A percentile compares a stretch with the other conserved stretches of the same genome.
Conservation (phyloP, 2,113 vertebrate species). For the Caranx ignobilis region DNA sequence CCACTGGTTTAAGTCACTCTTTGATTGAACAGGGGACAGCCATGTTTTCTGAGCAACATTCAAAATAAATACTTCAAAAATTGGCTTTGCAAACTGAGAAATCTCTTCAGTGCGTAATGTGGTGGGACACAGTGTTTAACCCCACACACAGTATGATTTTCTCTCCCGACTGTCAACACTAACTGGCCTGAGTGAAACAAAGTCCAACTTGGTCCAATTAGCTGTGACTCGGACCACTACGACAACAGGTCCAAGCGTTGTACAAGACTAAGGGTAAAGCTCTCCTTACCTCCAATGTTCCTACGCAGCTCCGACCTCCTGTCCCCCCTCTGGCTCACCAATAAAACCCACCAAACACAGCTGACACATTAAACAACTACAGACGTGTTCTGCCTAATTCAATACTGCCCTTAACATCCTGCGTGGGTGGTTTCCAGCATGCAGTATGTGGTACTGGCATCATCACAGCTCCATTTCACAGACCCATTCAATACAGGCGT, state of each 20-base stretch:
- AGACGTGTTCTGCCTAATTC: constrained; percentile 57
- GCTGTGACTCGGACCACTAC: not conserved
- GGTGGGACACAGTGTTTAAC: too few relatives aligned
- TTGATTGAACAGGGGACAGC: not conserved
- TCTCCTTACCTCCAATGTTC: not conserved
- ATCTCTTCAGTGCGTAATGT: too few relatives aligned
- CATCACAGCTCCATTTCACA: constrained; percentile 65
- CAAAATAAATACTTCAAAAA: too few relatives aligned
- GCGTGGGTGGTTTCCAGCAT: constrained; percentile 54
- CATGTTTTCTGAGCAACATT: not conserved
- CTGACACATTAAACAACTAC: constrained; percentile 36
- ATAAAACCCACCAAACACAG: constrained; percentile 25
- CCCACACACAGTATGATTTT: not conserved
- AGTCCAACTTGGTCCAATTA: not conserved
- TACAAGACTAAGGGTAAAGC: not conserved
- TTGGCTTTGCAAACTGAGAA: too few relatives aligned
- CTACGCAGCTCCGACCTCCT: constrained; percentile 9
- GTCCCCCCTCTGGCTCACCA: constrained; percentile 17
- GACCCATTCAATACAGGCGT: constrained; percentile 56
- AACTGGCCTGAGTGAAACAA: not conserved
- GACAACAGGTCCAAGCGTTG: not conserved
- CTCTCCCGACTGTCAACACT: not conserved
- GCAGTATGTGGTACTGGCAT: constrained; percentile 48
- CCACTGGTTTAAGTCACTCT: too few relatives aligned
- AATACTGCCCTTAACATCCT: constrained; percentile 38